These are phyloP conservation scores for Sciurus vulgaris DNA, from an alignment of 2,797 vertebrate genomes.

Conservation along the genomic window DNA sequence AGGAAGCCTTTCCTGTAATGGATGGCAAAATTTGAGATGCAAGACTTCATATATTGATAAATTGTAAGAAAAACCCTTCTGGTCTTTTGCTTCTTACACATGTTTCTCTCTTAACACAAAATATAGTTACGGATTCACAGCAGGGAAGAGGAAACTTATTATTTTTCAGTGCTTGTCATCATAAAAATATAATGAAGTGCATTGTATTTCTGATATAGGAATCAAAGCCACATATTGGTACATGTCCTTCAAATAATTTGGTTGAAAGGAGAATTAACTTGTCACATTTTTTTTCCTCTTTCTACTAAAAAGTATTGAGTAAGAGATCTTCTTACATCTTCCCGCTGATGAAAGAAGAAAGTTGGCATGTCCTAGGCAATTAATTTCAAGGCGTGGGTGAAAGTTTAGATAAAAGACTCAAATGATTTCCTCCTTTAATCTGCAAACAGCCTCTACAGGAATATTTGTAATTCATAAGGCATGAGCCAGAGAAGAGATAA, in stretches of 20 bases:
- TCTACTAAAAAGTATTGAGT: neutral
- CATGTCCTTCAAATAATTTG: neutral
- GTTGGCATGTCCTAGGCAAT: constrained; percentile 51
- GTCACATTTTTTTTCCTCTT: neutral
- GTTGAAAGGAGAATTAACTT: neutral
- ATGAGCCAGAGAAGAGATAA: constrained; percentile 51
- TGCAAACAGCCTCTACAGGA: constrained; percentile 54
- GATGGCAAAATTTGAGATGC: neutral
- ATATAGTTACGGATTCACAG: neutral
- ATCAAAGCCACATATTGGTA: neutral
- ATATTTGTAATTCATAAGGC: constrained; percentile 45
- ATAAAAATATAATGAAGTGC: constrained; percentile 36
- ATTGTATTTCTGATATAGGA: constrained; percentile 22
- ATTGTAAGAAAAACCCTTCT: neutral
- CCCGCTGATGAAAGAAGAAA: constrained; percentile 36
- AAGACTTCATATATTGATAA: neutral
- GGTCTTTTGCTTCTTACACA: constrained; percentile 11
- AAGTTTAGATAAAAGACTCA: constrained; percentile 70
- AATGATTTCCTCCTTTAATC: constrained; percentile 66
- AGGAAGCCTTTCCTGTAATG: neutral
- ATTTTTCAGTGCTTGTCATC: neutral
- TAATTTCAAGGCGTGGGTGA: constrained; percentile 56
- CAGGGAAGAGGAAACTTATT: constrained; percentile 7
- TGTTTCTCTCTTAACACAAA: constrained; percentile 12
- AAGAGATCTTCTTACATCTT: constrained; percentile 48